Evolutionary conservation across 2,888 invertebrate species (phyloP).

Genomic region (Minunthozetes semirufus): DNA sequence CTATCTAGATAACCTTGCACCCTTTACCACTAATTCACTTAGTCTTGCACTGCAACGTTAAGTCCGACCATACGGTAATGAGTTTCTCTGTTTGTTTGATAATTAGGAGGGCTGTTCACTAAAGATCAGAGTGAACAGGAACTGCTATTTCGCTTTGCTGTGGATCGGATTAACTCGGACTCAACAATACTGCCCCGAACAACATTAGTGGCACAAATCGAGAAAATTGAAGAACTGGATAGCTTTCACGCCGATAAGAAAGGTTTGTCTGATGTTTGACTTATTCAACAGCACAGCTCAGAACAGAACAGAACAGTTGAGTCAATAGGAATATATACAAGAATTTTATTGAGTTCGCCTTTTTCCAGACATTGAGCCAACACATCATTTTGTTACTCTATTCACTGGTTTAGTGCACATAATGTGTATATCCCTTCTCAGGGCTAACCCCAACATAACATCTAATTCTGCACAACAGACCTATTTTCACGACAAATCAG

Average conservation of each 20-base stretch:
- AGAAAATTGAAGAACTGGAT: conserved; percentile 80
- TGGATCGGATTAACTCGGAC: conserved; percentile 75
- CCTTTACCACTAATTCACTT: too few species aligned
- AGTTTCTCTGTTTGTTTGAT: neutral
- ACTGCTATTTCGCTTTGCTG: conserved; percentile 84
- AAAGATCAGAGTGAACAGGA: conserved; percentile 51
- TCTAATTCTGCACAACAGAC: neutral
- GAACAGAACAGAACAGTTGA: too few species aligned
- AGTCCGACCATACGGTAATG: too few species aligned
- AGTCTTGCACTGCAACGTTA: too few species aligned
- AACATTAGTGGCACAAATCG: conserved; percentile 79
- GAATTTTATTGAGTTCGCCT: neutral
- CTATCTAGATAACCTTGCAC: too few species aligned
- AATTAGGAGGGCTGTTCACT: conserved; percentile 42
- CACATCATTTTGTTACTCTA: neutral
- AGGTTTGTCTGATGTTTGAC: conserved; percentile 55
- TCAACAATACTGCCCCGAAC: conserved; percentile 68
- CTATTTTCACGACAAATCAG: conserved; percentile 1
- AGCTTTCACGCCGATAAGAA: conserved; percentile 89
- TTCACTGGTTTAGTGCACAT: neutral
- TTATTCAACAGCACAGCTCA: too few species aligned
- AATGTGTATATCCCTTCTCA: neutral
- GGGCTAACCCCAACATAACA: neutral
- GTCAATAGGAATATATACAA: too few species aligned
- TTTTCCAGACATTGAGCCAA: neutral